phyloP scores from a whole-genome alignment of 1,140 invertebrate genomes.

The Charaxes varanes region DNA sequence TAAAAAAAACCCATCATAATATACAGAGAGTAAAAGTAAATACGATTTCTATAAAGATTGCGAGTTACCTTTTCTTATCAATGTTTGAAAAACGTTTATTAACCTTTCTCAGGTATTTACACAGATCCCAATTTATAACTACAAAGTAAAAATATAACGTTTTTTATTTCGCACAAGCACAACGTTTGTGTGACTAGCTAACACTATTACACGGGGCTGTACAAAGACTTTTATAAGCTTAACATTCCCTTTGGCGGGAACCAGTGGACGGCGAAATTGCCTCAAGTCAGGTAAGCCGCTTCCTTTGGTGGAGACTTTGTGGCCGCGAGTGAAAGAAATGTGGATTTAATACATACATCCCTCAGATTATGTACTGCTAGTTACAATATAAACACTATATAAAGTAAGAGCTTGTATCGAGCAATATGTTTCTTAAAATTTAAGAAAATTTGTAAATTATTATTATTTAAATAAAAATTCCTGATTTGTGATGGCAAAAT shows the following conservation, averaged over 20 bases:
- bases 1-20: no score
- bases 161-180: conserved; percentile 4
- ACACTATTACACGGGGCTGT: conserved; percentile 22
- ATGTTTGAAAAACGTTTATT: no score
- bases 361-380: conserved; percentile 10
- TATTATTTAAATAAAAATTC: no score
- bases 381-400: conserved; percentile 1
- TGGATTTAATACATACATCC: conserved; percentile 11
- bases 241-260: conserved; percentile 40
- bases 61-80: no score
- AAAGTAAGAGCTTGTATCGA: no score
- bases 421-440: no score
- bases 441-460: no score
- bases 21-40: no score
- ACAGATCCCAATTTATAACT: no score
- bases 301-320: conserved; percentile 52
- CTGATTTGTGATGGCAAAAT: no score
- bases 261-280: conserved; percentile 66
- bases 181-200: conserved; percentile 11
- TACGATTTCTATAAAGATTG: no score
- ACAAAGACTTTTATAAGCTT: conserved; percentile 42
- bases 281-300: conserved; percentile 62
- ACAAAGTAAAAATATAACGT: conserved; percentile 4
- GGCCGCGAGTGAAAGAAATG: conserved; percentile 20
- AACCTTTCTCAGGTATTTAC: no score